Conservation (phyloP, 2,797 vertebrate species). For the Cuniculus paca region DNA sequence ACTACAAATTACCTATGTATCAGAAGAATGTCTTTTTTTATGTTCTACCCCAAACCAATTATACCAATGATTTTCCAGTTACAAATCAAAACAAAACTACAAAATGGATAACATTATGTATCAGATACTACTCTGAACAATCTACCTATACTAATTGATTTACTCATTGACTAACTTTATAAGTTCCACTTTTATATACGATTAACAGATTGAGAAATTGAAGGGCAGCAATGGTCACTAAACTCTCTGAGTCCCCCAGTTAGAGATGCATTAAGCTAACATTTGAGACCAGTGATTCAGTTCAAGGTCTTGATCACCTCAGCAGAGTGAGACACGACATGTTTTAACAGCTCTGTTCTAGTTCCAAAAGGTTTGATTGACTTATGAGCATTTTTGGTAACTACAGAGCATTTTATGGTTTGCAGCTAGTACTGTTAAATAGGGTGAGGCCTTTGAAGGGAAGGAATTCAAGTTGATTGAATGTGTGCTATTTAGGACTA, state of each 20-base stretch:
- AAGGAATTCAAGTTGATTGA: neutral
- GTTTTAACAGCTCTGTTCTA: no score
- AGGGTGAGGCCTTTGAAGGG: neutral
- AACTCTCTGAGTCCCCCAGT: neutral
- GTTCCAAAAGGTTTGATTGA: neutral
- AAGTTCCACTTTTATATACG: neutral
- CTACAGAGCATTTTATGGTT: neutral
- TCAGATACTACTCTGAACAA: neutral
- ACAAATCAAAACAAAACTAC: neutral
- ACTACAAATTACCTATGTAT: neutral
- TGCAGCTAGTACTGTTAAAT: neutral
- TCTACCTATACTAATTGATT: neutral
- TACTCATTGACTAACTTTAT: neutral
- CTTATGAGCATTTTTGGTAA: neutral
- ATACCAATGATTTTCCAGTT: neutral
- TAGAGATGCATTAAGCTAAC: neutral
- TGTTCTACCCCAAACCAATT: neutral
- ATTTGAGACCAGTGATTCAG: accelerated
- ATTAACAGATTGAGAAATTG: neutral
- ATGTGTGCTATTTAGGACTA: accelerated
- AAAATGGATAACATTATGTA: neutral
- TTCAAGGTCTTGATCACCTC: accelerated
- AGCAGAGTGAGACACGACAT: accelerated
- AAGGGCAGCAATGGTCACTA: neutral
- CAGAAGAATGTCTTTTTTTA: neutral